phyloP scores from a whole-genome alignment of 2,888 invertebrate species.

The Drosophila pseudotalamancana region DNA sequence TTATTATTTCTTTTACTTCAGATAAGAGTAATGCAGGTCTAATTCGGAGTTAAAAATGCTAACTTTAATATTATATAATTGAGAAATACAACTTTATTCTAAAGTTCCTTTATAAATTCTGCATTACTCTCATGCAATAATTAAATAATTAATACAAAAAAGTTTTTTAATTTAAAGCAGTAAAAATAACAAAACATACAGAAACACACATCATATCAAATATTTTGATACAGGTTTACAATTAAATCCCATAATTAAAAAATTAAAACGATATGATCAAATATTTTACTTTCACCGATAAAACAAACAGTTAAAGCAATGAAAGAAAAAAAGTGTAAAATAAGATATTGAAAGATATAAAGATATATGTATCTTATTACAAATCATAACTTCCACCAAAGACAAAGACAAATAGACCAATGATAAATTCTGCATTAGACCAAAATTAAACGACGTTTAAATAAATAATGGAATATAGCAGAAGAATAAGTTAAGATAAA shows the following conservation, averaged over 20 bases:
- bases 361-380: too few relatives aligned
- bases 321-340: too few relatives aligned
- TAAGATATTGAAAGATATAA: too few relatives aligned
- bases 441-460: slow-evolving; percentile 31
- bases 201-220: not conserved
- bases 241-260: too few relatives aligned
- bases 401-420: not conserved
- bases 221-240: too few relatives aligned
- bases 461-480: slow-evolving; percentile 42
- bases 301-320: too few relatives aligned
- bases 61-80: too few relatives aligned
- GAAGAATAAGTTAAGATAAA: slow-evolving; percentile 32
- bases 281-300: too few relatives aligned
- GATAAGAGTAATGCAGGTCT: slow-evolving; percentile 17
- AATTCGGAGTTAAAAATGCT: too few relatives aligned
- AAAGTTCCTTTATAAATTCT: not conserved
- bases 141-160: not conserved
- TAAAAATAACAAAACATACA: not conserved
- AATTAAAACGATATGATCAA: too few relatives aligned
- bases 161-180: not conserved
- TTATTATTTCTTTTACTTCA: too few relatives aligned
- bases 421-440: slow-evolving; percentile 1
- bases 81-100: not conserved
- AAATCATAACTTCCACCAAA: too few relatives aligned
- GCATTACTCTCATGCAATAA: slow-evolving; percentile 8